phyloP scores from a whole-genome alignment of 1,140 invertebrate species.

The Bactericera cockerelli region DNA sequence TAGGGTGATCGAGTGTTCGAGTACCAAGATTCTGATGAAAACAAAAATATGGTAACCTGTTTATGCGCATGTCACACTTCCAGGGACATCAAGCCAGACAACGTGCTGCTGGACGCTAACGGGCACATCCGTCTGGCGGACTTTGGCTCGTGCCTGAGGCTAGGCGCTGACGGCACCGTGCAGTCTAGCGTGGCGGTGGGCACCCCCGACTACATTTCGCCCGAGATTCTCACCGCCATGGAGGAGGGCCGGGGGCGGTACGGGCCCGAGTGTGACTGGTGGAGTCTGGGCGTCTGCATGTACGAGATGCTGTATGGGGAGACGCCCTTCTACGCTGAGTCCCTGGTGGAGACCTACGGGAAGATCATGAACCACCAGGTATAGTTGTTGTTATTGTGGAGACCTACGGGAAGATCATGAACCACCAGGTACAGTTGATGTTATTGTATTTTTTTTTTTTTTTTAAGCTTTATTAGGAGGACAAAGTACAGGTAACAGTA shows the following conservation, averaged over 20 bases:
- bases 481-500: no score
- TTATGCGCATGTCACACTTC: no score
- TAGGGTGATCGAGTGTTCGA: no score
- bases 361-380: constrained; percentile 99
- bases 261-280: constrained; percentile 99
- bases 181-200: constrained; percentile 98
- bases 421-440: no score
- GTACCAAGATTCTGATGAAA: no score
- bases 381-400: no score
- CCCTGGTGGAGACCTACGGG: constrained; percentile 97
- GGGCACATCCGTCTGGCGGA: constrained; percentile 98
- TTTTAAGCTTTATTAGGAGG: no score
- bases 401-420: no score
- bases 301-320: constrained; percentile 99
- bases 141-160: constrained; percentile 90
- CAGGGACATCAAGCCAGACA: constrained; percentile 97
- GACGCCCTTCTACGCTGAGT: constrained; percentile 99
- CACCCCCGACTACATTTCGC: constrained; percentile 99
- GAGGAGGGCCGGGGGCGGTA: constrained; percentile 95
- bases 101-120: constrained; percentile 91
- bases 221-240: constrained; percentile 92
- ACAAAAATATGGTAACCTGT: no score
- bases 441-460: no score
- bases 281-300: constrained; percentile 98
- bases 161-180: constrained; percentile 83